These are phyloP conservation scores for Cygnus atratus DNA, from an alignment of 2,113 vertebrate species.

Conservation along the genomic window DNA sequence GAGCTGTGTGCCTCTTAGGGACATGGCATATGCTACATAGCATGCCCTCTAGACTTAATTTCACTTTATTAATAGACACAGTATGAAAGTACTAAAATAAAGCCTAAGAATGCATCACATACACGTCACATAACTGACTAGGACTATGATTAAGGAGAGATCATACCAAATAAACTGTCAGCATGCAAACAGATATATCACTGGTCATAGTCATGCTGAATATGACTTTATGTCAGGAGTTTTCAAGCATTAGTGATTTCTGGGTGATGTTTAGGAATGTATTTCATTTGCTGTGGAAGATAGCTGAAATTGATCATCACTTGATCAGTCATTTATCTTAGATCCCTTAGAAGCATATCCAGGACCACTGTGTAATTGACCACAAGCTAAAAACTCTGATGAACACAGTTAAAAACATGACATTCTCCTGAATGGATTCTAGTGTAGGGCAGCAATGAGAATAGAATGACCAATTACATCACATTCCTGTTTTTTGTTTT, in stretches of 20 bases:
- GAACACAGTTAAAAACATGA: not conserved
- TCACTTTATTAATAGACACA: not conserved
- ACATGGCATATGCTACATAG: not conserved
- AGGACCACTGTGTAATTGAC: not conserved
- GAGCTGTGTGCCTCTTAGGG: not conserved
- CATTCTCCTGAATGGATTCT: not conserved
- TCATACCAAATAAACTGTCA: not conserved
- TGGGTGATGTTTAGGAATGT: not conserved
- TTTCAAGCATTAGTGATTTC: not conserved
- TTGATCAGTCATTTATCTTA: not conserved
- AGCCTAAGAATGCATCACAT: not conserved
- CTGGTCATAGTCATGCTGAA: not conserved
- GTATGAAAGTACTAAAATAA: not conserved
- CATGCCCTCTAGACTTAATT: not conserved
- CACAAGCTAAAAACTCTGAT: not conserved
- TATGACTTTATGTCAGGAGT: not conserved
- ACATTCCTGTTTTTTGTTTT: too few relatives aligned
- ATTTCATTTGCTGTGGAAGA: not conserved
- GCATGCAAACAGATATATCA: rapidly evolving
- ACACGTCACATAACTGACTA: not conserved
- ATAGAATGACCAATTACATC: not conserved
- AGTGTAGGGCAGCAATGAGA: not conserved
- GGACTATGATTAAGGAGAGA: not conserved
- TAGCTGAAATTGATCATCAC: not conserved
- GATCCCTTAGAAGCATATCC: not conserved